These are phyloP conservation scores for Thecocarcelia acutangulata DNA, from an alignment of 2,888 invertebrate genomes.

Conservation along the genomic window DNA sequence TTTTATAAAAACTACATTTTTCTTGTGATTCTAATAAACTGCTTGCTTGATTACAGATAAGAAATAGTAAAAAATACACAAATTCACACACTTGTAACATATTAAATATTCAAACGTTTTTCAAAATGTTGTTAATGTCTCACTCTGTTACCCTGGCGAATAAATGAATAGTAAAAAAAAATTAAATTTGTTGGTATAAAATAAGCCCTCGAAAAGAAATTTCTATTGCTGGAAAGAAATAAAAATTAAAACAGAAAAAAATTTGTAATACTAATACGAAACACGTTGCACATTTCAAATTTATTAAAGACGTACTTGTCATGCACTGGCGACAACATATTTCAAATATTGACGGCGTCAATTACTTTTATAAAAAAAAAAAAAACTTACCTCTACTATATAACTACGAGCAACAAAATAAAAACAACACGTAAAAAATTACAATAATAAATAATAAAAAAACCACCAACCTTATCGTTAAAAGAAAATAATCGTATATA, in stretches of 20 bases:
- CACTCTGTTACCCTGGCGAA: slow-evolving; percentile 15
- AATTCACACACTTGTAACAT: slow-evolving; percentile 18
- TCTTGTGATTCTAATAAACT: slow-evolving; percentile 56
- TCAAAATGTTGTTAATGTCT: slow-evolving; percentile 60
- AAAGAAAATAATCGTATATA: slow-evolving; percentile 9
- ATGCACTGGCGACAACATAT: slow-evolving; percentile 69
- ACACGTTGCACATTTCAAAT: slow-evolving; percentile 67
- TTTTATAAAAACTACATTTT: slow-evolving; percentile 36
- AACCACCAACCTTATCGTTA: slow-evolving; percentile 46
- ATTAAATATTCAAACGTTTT: slow-evolving; percentile 36
- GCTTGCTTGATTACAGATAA: slow-evolving; percentile 66
- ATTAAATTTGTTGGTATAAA: slow-evolving; percentile 13
- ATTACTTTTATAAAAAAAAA: slow-evolving; percentile 53
- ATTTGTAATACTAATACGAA: slow-evolving; percentile 56
- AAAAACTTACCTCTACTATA: slow-evolving; percentile 3
- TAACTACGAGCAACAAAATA: not conserved
- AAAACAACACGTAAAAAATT: slow-evolving; percentile 11
- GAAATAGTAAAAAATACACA: slow-evolving; percentile 43
- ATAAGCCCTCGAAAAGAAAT: slow-evolving; percentile 29
- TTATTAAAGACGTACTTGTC: slow-evolving; percentile 66
- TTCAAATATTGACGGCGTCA: slow-evolving; percentile 69
- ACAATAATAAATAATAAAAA: slow-evolving; percentile 46
- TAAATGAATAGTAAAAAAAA: slow-evolving; percentile 21
- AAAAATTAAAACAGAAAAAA: not conserved
- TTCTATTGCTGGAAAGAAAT: slow-evolving; percentile 4